Evolutionary conservation across 2,888 invertebrate species (phyloP), one percentile per base, ranked within the genome.

Genomic region (Vesta saturnalis): DNA sequence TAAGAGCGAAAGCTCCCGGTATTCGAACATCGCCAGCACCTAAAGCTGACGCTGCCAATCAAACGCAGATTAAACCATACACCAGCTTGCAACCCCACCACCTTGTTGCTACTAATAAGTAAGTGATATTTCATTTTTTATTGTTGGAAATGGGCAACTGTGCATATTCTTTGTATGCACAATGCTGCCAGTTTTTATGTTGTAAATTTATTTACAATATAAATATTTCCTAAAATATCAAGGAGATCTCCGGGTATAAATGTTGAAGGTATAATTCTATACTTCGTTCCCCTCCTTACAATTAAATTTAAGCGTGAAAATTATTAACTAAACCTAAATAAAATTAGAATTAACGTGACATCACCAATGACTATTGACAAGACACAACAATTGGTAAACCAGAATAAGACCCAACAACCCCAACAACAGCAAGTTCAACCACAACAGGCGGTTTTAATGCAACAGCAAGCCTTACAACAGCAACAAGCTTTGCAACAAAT

Each of bases 31-130:
- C 90, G 1, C 92, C 93, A n/a, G 92, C 92, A 18, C 89, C 92
- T 69, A 92, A 90, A 82, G 89, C 89, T 71, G 92, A 92, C 79
- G 92, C 91, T 0, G 91, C 92, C 4, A 93, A 92, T 82, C 92
- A 92, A 79, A 91, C 91, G 0, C 87, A 84, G 84, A 82, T 89
- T 84, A 81, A 85, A 85, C 85, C 88, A 30, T 87, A 88, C 72
- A 84, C 79, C 1, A 82, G 84, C 47, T 83, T 85, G 56, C 82
- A 83, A 67, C 83, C 82, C 60, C 86, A 84, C 65, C 87, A 86
- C 74, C 83, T 87, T 39, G 86, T 87, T 10, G 84, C 86, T 22
- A 84, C 85, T 61, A 88, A 86, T 73, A 87, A 88, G 87, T 87
- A 80, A 85, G 85, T 77, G 19, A 23, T 8, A 15, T 30, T 56